These are phyloP conservation scores for Drosophila mauritiana DNA, from an alignment of 1,140 invertebrate genomes.

Conservation along the genomic window DNA sequence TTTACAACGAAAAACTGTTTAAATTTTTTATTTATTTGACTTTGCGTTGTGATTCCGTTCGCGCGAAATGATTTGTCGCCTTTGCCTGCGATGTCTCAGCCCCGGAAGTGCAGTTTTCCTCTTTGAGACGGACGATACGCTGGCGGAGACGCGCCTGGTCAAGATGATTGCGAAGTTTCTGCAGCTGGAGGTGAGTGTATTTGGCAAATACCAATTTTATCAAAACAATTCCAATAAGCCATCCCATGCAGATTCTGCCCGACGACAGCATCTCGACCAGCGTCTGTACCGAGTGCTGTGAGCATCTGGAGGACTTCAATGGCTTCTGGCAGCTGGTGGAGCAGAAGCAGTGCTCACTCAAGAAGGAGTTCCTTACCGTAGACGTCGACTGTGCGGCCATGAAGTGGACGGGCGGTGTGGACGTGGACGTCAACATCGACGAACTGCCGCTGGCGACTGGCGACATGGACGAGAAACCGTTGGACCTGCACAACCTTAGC, in stretches of 20 bases:
- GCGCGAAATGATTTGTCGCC: conserved; percentile 86
- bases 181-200: conserved; percentile 61
- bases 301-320: conserved; percentile 75
- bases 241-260: conserved; percentile 58
- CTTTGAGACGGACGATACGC: conserved; percentile 67
- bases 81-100: conserved; percentile 71
- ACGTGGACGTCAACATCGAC: conserved; percentile 67
- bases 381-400: conserved; percentile 65
- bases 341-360: conserved; percentile 69
- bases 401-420: conserved; percentile 63
- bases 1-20: conserved; percentile 45
- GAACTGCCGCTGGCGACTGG: conserved; percentile 54
- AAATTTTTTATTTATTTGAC: conserved; percentile 5
- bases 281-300: conserved; percentile 71
- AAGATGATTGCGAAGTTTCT: conserved; percentile 78
- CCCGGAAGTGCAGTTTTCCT: conserved; percentile 67
- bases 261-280: conserved; percentile 72
- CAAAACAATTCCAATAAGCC: not conserved
- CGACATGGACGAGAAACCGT: conserved; percentile 68
- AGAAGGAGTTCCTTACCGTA: conserved; percentile 73
- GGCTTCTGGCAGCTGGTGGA: conserved; percentile 75
- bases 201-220: too few species aligned
- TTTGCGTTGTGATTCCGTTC: conserved; percentile 83
- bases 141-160: conserved; percentile 68
- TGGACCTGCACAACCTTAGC: conserved; percentile 71